Evolutionary conservation across 2,113 vertebrate genomes (phyloP).

Genomic region (Clinocottus analis): DNA sequence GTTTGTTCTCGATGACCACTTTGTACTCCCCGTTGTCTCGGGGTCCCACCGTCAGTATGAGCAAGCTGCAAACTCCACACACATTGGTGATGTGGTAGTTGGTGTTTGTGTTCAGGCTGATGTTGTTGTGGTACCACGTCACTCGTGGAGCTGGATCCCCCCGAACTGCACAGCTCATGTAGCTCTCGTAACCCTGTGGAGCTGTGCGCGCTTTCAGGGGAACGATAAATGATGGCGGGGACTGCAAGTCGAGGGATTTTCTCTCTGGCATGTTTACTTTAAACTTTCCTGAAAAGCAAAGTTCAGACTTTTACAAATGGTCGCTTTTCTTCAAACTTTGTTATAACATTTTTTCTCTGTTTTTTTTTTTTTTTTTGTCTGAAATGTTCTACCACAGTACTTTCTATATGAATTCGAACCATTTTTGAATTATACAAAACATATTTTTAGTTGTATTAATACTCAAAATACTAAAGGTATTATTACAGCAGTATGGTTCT

Average conservation of each 20-base stretch:
- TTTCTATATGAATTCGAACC: not conserved
- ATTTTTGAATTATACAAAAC: not conserved
- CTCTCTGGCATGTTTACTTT: conserved; percentile 63
- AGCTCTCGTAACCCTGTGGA: conserved; percentile 86
- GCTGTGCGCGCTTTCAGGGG: conserved; percentile 84
- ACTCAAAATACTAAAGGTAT: not conserved
- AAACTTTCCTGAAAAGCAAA: conserved; percentile 76
- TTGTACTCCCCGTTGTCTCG: conserved; percentile 86
- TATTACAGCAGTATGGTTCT: not conserved
- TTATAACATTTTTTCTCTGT: no score
- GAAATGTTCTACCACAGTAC: not conserved
- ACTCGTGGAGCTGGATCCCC: conserved; percentile 86
- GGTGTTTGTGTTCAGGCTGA: conserved; percentile 83
- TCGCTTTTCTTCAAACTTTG: not conserved
- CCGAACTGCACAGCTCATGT: conserved; percentile 89
- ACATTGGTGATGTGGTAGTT: conserved; percentile 85
- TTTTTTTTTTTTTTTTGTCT: not conserved
- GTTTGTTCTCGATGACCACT: conserved; percentile 83
- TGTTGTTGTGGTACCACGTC: conserved; percentile 87
- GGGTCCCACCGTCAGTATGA: conserved; percentile 81
- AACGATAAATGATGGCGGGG: conserved; percentile 85
- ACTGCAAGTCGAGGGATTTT: conserved; percentile 75
- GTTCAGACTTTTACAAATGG: not conserved
- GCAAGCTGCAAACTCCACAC: conserved; percentile 89
- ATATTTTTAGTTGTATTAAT: not conserved